These are phyloP conservation scores for Poecilia picta DNA, from an alignment of 2,797 vertebrate species.

Conservation along the genomic window DNA sequence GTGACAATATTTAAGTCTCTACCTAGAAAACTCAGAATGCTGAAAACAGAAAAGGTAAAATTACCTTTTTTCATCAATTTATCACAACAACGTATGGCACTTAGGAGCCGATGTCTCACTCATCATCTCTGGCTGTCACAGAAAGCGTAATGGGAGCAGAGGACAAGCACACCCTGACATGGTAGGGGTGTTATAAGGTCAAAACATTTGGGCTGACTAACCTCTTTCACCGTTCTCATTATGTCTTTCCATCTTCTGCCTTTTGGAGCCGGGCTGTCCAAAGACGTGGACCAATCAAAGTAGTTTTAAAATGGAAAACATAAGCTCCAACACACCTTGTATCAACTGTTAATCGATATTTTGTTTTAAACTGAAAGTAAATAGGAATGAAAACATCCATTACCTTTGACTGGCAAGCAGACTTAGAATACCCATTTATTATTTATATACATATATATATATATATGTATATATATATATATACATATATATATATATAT, in stretches of 20 bases:
- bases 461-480: too few species aligned
- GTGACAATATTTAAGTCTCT: background rate
- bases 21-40: background rate
- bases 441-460: too few species aligned
- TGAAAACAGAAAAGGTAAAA: background rate
- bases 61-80: too few species aligned
- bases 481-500: too few species aligned
- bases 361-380: background rate
- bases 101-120: too few species aligned
- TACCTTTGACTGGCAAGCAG: background rate
- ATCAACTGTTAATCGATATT: background rate
- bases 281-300: background rate
- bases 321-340: background rate
- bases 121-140: background rate
- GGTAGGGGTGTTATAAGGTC: background rate
- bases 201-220: background rate
- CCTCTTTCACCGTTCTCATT: background rate
- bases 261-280: background rate
- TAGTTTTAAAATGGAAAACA: background rate
- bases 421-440: background rate
- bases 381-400: background rate
- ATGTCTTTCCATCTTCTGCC: background rate
- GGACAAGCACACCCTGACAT: background rate
- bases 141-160: background rate
- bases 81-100: background rate